phyloP scores from a whole-genome alignment of 1,140 invertebrate genomes.

The Zaprionus nigranus region DNA sequence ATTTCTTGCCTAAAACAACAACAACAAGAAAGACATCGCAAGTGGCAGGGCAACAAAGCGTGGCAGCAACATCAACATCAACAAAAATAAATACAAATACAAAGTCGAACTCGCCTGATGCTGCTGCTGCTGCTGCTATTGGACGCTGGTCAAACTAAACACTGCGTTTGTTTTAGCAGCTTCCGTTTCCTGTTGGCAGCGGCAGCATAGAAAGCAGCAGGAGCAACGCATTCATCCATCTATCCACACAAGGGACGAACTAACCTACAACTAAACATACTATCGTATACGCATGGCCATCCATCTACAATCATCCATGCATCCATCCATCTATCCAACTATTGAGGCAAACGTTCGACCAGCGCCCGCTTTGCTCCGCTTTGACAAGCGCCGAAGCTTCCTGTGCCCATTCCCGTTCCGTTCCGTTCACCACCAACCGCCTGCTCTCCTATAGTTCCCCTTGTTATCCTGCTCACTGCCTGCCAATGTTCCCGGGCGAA shows the following conservation, averaged over 20 bases:
- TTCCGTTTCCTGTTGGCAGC: slow-evolving; percentile 73
- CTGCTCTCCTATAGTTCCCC: neutral
- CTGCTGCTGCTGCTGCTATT: slow-evolving; percentile 1
- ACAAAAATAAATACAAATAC: slow-evolving; percentile 74
- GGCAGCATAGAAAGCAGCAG: slow-evolving; percentile 18
- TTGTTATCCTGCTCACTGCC: neutral
- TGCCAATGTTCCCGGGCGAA: slow-evolving; percentile 38
- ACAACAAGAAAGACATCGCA: slow-evolving; percentile 30
- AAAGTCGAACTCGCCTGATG: slow-evolving; percentile 22
- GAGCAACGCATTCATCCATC: slow-evolving; percentile 58
- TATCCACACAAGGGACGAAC: slow-evolving; percentile 65
- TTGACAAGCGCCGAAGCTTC: slow-evolving; percentile 76
- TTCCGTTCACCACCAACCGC: slow-evolving; percentile 4
- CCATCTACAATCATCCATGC: slow-evolving; percentile 69
- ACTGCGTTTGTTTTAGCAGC: slow-evolving; percentile 80
- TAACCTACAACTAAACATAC: slow-evolving; percentile 76
- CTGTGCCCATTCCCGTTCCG: slow-evolving; percentile 39
- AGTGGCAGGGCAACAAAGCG: slow-evolving; percentile 50
- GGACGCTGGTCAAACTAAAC: slow-evolving; percentile 68
- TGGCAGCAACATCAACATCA: slow-evolving; percentile 52
- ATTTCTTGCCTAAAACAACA: slow-evolving; percentile 81
- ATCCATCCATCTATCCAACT: slow-evolving; percentile 50
- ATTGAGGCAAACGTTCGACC: slow-evolving; percentile 65
- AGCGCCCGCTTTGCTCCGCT: slow-evolving; percentile 47
- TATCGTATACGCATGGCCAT: slow-evolving; percentile 76